Evolutionary conservation across 1,140 invertebrate genomes (phyloP).

Genomic region (Calycopis cecrops): DNA sequence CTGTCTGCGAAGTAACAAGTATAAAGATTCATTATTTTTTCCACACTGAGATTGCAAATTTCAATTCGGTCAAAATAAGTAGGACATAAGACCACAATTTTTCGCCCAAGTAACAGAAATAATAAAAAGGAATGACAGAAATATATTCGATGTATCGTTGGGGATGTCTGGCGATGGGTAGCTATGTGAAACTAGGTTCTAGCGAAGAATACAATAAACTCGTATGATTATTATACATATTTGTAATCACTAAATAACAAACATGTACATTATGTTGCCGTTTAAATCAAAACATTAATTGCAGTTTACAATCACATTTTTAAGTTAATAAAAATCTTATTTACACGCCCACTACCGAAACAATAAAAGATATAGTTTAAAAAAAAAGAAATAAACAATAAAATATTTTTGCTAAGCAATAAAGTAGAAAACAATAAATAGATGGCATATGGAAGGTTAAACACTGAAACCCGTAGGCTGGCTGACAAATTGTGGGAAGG

Average conservation of each 20-base stretch:
- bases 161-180: too few species aligned
- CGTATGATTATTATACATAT: conserved; percentile 51
- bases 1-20: too few species aligned
- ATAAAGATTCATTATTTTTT: too few species aligned
- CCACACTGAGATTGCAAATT: too few species aligned
- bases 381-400: conserved; percentile 43
- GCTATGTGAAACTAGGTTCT: too few species aligned
- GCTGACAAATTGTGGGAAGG: not conserved
- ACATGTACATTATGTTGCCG: conserved; percentile 43
- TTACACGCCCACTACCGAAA: conserved; percentile 56
- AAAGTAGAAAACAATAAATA: conserved; percentile 51
- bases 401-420: conserved; percentile 60
- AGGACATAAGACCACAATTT: too few species aligned
- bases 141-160: too few species aligned
- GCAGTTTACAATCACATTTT: conserved; percentile 21
- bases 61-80: too few species aligned
- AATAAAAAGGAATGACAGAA: too few species aligned
- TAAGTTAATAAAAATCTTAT: conserved; percentile 60
- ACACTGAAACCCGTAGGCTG: conserved; percentile 22
- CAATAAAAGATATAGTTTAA: conserved; percentile 48
- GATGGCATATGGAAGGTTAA: conserved; percentile 22
- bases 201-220: too few species aligned
- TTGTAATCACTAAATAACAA: conserved; percentile 70
- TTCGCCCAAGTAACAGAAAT: too few species aligned
- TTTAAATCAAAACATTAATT: conserved; percentile 11